Percentiles rank a stretch among this genome's conserved stretches.
Evolutionary conservation across 2,888 invertebrate genomes (phyloP).

Genomic region (Melanophora roralis): DNA sequence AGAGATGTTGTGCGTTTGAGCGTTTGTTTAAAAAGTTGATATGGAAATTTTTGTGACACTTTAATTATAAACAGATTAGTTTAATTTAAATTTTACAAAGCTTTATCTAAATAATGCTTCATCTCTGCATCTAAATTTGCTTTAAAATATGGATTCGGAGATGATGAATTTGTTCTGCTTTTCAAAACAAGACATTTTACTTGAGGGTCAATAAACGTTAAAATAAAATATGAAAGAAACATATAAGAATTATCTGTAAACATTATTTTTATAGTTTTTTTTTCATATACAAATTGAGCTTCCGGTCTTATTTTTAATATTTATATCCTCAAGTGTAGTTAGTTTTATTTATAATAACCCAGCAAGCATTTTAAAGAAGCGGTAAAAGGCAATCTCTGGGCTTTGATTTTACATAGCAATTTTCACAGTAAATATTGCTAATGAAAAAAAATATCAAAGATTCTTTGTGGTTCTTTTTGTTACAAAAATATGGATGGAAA

Average conservation of each 20-base stretch:
- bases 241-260: slow-evolving; percentile 23
- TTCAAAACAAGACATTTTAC: slow-evolving; percentile 8
- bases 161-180: slow-evolving; percentile 29
- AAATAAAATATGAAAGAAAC: slow-evolving; percentile 4
- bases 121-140: not conserved
- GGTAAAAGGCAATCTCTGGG: too few relatives aligned
- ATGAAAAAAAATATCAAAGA: too few relatives aligned
- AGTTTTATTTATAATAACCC: slow-evolving; percentile 6
- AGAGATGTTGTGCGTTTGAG: not conserved
- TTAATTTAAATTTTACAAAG: slow-evolving; percentile 53
- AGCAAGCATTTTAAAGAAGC: not conserved
- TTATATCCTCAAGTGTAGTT: not conserved
- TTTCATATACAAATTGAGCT: slow-evolving; percentile 26
- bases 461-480: too few relatives aligned
- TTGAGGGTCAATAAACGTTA: slow-evolving; percentile 41
- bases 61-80: slow-evolving; percentile 57
- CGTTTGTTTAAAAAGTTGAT: not conserved
- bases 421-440: too few relatives aligned
- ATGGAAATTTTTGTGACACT: slow-evolving; percentile 55
- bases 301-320: slow-evolving; percentile 43
- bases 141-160: not conserved
- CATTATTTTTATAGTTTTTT: slow-evolving; percentile 9
- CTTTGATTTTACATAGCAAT: too few relatives aligned
- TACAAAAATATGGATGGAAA: too few relatives aligned
- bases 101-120: too few relatives aligned